phyloP scores from a whole-genome alignment of 53 echinoderm and acorn worm species.

The Hippasteria phrygiana region DNA sequence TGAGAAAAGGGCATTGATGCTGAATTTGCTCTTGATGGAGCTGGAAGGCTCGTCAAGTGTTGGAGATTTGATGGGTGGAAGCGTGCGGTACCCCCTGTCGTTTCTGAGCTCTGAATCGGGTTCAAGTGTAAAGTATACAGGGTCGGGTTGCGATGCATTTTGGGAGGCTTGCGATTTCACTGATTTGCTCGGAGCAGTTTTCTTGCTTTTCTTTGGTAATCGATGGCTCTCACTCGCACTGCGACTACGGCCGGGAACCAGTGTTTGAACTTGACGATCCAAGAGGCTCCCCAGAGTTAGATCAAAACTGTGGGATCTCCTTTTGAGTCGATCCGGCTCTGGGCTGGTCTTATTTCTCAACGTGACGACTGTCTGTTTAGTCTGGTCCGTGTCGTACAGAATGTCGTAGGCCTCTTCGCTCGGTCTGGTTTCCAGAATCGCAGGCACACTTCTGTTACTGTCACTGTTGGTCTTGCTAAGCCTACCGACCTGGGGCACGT shows the following conservation, averaged over 20 bases:
- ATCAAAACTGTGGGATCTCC: conserved; percentile 37
- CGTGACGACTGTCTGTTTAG: background rate
- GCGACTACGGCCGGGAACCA: background rate
- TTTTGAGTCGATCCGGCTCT: background rate
- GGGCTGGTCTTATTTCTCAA: background rate
- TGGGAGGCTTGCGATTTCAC: background rate
- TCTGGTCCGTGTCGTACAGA: background rate
- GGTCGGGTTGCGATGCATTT: background rate
- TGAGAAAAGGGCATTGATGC: conserved; percentile 2
- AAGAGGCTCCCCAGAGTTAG: background rate
- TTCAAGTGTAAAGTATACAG: conserved; percentile 19
- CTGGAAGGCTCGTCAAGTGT: background rate
- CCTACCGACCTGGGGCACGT: background rate
- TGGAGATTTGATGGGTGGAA: background rate
- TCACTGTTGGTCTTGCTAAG: background rate
- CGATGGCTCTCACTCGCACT: conserved; percentile 38
- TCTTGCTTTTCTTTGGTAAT: background rate
- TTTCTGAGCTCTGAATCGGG: background rate
- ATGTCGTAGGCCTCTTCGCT: background rate
- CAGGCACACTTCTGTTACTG: background rate
- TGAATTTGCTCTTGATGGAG: background rate
- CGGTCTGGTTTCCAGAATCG: conserved; percentile 1
- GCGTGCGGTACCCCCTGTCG: conserved; percentile 10
- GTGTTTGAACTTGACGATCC: background rate
- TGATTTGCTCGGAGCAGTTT: background rate